Percentiles rank a stretch among this genome's conserved stretches.
Evolutionary conservation across 2,113 vertebrate species (phyloP).

Genomic region (Typhlomys cinereus): DNA sequence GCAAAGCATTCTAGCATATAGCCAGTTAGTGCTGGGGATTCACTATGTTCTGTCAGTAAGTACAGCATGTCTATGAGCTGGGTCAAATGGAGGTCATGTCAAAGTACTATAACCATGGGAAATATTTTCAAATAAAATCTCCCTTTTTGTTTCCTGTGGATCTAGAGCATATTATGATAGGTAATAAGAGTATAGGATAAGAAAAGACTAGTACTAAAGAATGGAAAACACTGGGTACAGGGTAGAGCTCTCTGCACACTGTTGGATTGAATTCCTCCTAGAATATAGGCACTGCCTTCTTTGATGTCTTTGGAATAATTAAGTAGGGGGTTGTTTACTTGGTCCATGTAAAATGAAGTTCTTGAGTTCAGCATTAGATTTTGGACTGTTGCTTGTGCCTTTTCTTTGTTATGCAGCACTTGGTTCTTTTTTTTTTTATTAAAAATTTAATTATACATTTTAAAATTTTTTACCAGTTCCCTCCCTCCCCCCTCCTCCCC

Average conservation of each 20-base stretch:
- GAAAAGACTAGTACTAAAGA: constrained; percentile 18
- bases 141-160: constrained; percentile 22
- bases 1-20: neutral
- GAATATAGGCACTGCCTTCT: constrained; percentile 16
- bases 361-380: constrained; percentile 43
- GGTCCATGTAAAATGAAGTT: constrained; percentile 26
- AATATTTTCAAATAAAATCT: neutral
- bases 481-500: too few species aligned
- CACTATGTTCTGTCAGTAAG: neutral
- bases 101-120: neutral
- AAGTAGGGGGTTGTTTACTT: constrained; percentile 43
- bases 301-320: constrained; percentile 39
- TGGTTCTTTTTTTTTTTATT: too few species aligned
- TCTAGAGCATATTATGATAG: constrained; percentile 31
- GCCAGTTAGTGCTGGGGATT: neutral
- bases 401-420: constrained; percentile 46
- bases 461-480: too few species aligned
- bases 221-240: neutral
- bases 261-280: constrained; percentile 2
- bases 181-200: neutral
- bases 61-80: neutral
- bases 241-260: neutral
- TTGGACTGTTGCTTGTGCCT: constrained; percentile 16
- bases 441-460: too few species aligned
- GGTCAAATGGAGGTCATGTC: neutral